Evolutionary conservation across 2,113 vertebrate genomes (phyloP), one percentile per base, ranked within the genome.

Genomic region (Pycnonotus jocosus): DNA sequence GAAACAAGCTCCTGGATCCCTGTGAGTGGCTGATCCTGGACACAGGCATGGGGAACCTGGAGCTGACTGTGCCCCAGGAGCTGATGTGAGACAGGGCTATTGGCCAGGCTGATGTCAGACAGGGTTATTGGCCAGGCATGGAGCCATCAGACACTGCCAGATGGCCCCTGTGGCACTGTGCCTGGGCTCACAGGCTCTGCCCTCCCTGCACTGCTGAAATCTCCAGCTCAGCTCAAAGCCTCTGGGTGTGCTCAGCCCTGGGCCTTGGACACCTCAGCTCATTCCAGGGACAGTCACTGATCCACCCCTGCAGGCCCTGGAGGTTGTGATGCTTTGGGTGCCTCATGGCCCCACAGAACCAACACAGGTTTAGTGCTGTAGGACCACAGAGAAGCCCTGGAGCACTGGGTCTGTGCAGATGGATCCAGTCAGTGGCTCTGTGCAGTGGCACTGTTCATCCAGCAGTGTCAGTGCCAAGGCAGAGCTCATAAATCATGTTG

Each of bases 11-110:
- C n/a, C 70, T 17, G 11, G 6, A 27, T 82, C 57, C 53, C 28
- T 44, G 15, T 31, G 72, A 61, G 6, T 35, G 68, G 53, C 50
- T 83, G 58, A 27, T 77, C 13, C 87, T 60, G 65, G 27, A 22
- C 65, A 31, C 22, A 27, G 73, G 44, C 16, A 0, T 5, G 1
- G 84, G 71, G 84, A 56, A 22, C 28, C 10, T 0, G 0, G 69
- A 71, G 78, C 78, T 70, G 69, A 21, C 17, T n/a, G 78, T 80
- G 57, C 82, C 65, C 13, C 54, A 10, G 0, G 15, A 82, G 40
- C 50, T 91, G 22, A 3, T 38, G 60, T 31, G 76, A 84, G 89
- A 31, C 50, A 14, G 91, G 45, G 56, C 58, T 74, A 9, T 50
- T 73, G 54, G 81, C 58, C 19, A 22, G 77, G 40, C 50, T 91